Evolutionary conservation across 2,113 vertebrate genomes (phyloP), one percentile per base, ranked within the genome.

Genomic region (Protomyctophum bolini): DNA sequence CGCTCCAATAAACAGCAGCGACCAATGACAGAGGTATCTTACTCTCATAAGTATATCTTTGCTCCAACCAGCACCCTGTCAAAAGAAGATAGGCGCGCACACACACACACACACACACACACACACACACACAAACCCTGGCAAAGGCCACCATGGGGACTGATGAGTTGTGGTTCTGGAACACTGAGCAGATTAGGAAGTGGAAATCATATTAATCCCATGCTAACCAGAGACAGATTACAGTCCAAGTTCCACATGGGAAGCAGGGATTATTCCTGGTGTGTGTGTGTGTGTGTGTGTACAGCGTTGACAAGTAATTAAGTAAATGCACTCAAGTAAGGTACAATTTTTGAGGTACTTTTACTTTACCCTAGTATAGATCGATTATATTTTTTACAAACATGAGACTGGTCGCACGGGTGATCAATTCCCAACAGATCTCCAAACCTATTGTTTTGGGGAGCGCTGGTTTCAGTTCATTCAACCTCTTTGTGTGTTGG

Each of bases 211-310:
- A 21, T 84, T 76, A 90, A 87, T 91, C 88, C 82, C 21, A 21
- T 83, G 71, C 70, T 88, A 89, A 83, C 74, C 80, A 90, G 80
- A 83, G 73, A 69, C 77, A 85, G 88, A 89, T 91, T 88, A 87
- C 77, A 75, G 72, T 66, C 81, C 73, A 89, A 85, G 73, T 86
- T 82, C 70, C 68, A 3, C 15, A 52, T 9, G 11, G 52, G 33
- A 41, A 41, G 14, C 28, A 51, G 72, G 78, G 85, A 89, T 88
- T 81, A 86, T 56, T 77, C 66, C 59, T 84, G 51, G 54, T 48
- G 12, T 75, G 72, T 76, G 51, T 50, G 21, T 54, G 59, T 75
- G 54, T 62, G 58, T 66, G 48, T 70, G 51, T 70, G 68, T 47
- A n/a, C 12, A n/a, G 10, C 2, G 6, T 2, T 62, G 60, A 6